Percentiles rank a stretch among this genome's conserved stretches.
Evolutionary conservation across 1,140 invertebrate species (phyloP).

Genomic region (Neodiprion virginianus): DNA sequence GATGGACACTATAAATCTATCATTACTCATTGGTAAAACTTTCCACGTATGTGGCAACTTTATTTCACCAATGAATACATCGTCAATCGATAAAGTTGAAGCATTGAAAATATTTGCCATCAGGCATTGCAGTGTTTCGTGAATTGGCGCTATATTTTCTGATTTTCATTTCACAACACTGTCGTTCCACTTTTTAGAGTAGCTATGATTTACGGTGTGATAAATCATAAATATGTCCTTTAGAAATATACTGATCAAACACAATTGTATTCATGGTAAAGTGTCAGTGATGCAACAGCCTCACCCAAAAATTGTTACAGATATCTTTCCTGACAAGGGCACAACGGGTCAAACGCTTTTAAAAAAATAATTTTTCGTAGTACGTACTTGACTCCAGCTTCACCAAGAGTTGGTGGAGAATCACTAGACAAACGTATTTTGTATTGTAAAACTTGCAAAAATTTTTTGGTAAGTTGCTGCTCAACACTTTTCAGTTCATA

Average conservation of each 20-base stretch:
- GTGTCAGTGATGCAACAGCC: neutral
- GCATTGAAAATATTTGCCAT: neutral
- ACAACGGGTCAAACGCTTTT: neutral
- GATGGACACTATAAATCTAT: neutral
- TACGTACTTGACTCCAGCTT: constrained; percentile 1
- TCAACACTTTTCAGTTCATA: constrained; percentile 22
- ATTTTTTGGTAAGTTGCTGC: constrained; percentile 26
- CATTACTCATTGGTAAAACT: neutral
- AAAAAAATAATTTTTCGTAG: constrained; percentile 15
- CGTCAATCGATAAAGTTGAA: neutral
- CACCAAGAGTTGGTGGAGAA: neutral
- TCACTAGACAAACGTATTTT: neutral
- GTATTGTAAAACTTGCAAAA: constrained; percentile 10
- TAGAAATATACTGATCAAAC: constrained; percentile 17
- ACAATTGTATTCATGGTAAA: neutral
- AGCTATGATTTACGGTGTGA: constrained; percentile 7
- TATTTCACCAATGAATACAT: neutral
- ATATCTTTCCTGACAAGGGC: neutral
- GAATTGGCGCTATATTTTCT: constrained; percentile 4
- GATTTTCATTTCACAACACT: constrained; percentile 17
- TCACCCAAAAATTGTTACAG: constrained; percentile 8
- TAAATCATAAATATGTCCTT: constrained; percentile 4
- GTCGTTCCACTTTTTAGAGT: constrained; percentile 19
- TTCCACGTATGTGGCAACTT: neutral
- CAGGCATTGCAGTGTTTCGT: constrained; percentile 7